Conservation (phyloP, 2,113 vertebrate species). For the Mastomys coucha region DNA sequence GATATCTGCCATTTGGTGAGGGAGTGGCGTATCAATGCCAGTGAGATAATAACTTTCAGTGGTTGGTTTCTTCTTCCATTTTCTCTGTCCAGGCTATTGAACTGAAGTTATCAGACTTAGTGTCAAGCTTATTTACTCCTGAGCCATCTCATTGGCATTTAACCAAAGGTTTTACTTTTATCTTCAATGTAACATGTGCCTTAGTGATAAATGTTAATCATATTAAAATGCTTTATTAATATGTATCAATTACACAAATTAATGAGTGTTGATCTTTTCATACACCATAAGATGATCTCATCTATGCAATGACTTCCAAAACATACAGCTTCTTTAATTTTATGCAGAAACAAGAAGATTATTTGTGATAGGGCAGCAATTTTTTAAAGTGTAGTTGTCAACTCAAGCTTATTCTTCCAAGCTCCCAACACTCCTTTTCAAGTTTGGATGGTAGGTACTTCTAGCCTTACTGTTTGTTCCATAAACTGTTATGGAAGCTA, state of each 20-base stretch:
- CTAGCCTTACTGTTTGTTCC: not conserved
- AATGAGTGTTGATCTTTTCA: not conserved
- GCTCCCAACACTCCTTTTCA: not conserved
- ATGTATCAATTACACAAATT: not conserved
- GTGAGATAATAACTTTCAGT: not conserved
- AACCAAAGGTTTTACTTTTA: not conserved
- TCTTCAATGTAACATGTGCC: not conserved
- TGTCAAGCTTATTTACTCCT: not conserved
- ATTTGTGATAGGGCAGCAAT: not conserved
- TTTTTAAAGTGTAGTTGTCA: not conserved
- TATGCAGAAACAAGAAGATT: not conserved
- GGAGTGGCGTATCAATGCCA: too few relatives aligned
- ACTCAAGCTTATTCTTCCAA: not conserved
- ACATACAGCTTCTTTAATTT: not conserved
- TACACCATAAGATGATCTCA: not conserved
- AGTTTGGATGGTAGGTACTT: not conserved
- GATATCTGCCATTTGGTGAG: not conserved
- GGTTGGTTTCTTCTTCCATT: not conserved
- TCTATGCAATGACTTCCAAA: not conserved
- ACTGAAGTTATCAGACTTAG: not conserved
- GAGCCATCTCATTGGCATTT: not conserved
- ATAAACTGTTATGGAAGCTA: not conserved
- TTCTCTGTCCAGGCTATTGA: not conserved
- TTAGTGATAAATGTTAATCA: not conserved
- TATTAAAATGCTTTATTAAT: not conserved